These are phyloP conservation scores for Glomeris maerens DNA, from an alignment of 1,140 invertebrate genomes.

Conservation along the genomic window DNA sequence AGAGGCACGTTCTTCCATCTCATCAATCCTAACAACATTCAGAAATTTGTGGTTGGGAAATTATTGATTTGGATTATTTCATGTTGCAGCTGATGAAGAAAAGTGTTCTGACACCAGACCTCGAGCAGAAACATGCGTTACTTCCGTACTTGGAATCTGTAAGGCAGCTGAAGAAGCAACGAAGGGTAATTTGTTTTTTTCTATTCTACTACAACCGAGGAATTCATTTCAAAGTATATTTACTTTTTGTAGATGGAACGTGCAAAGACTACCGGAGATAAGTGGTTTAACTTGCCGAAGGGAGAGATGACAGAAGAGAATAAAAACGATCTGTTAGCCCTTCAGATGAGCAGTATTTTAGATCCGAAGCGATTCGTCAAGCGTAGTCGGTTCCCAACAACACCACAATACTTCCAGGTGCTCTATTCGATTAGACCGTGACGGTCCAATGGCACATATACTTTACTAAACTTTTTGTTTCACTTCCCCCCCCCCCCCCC, in stretches of 20 bases:
- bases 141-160: conserved; percentile 44
- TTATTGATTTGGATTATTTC: not conserved
- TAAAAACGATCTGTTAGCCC: conserved; percentile 66
- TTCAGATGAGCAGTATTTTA: conserved; percentile 82
- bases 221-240: conserved; percentile 3
- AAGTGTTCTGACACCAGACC: conserved; percentile 45
- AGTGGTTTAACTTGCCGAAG: conserved; percentile 75
- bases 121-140: conserved; percentile 46
- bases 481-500: too few relatives aligned
- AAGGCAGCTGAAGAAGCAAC: conserved; percentile 39
- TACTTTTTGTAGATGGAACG: conserved; percentile 26
- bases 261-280: conserved; percentile 61
- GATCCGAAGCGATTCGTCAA: conserved; percentile 91
- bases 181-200: conserved; percentile 37
- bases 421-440: conserved; percentile 10
- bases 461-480: conserved; percentile 11
- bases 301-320: conserved; percentile 76
- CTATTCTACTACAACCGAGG: conserved; percentile 19
- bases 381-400: conserved; percentile 65
- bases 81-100: conserved; percentile 33
- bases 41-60: not conserved
- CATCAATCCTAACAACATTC: too few relatives aligned
- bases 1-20: too few relatives aligned
- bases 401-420: conserved; percentile 87
- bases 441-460: conserved; percentile 3